Percentiles rank a stretch among this genome's conserved stretches.
These are phyloP conservation scores for Pristionchus maxplancki DNA, from an alignment of 2,888 invertebrate genomes.

Conservation along the genomic window DNA sequence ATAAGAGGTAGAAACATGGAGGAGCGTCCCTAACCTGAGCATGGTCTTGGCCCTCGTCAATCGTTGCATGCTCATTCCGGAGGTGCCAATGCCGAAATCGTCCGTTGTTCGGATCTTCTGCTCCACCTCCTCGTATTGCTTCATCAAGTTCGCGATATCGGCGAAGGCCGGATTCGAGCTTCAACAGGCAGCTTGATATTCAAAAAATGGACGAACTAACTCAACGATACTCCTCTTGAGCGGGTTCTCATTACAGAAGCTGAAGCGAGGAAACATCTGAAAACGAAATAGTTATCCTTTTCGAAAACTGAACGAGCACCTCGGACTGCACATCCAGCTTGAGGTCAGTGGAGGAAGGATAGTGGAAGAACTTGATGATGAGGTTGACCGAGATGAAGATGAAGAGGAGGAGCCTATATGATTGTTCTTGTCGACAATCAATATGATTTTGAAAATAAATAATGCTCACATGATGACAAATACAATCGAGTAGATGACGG, in stretches of 20 bases:
- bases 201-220: neutral
- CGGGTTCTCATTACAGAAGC: constrained; percentile 25
- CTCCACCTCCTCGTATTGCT: neutral
- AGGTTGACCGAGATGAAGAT: neutral
- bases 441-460: no score
- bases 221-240: neutral
- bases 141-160: neutral
- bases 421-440: no score
- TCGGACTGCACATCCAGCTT: neutral
- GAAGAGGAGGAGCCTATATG: neutral
- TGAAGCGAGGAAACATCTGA: neutral
- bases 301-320: neutral
- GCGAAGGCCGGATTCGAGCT: neutral
- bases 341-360: neutral
- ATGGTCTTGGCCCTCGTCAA: neutral
- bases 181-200: no score
- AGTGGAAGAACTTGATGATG: neutral
- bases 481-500: neutral
- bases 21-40: neutral
- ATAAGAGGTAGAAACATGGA: neutral
- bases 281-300: neutral
- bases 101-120: neutral
- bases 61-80: neutral
- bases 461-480: neutral
- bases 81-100: neutral